Evolutionary conservation across 37 sponge, comb jelly and placozoan genomes (phyloP), one percentile per base, ranked within the genome.

Genomic region (Bolinopsis microptera): DNA sequence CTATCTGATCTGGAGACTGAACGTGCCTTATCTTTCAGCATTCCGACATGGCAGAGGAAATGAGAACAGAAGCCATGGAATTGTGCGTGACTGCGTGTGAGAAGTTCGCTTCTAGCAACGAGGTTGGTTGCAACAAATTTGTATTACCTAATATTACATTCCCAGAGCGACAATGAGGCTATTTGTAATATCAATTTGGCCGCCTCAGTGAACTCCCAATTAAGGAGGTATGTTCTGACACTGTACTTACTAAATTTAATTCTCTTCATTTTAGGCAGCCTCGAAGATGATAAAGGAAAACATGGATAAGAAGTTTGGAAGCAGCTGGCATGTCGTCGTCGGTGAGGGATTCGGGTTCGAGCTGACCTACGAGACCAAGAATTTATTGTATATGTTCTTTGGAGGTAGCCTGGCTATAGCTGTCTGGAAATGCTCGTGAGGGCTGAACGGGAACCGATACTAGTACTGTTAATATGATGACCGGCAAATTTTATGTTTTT

Each of bases 221-320:
- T n/a, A n/a, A n/a, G n/a, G n/a, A n/a, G n/a, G n/a, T n/a, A n/a
- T n/a, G n/a, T n/a, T n/a, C n/a, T n/a, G n/a, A n/a, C n/a, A n/a
- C n/a, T n/a, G n/a, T n/a, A n/a, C n/a, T n/a, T n/a, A 48, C 13
- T 18, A 48, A 48, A 48, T 48, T 48, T 13, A 48, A 13, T n/a
- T n/a, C 61, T 13, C 61, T 48, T 48, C 9, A 24, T 93, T 39
- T 0, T 68, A 96, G 97, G 93, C 88, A 83, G 99, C 99, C 86
- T 96, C 99, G 34, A 99, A 97, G 86, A 95, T 99, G 97, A 97
- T 99, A 35, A 99, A 99, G 48, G 99, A 99, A 68, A 97, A 96
- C 0, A 97, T 99, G 99, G 99, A 99, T 76, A 97, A 97, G 95
- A 99, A 99, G 96, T 99, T 97, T 95, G 99, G 99, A 13, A 95